Base-by-base conservation (phyloP, 2,888 invertebrate genomes). In the Papilio protenor region DNA sequence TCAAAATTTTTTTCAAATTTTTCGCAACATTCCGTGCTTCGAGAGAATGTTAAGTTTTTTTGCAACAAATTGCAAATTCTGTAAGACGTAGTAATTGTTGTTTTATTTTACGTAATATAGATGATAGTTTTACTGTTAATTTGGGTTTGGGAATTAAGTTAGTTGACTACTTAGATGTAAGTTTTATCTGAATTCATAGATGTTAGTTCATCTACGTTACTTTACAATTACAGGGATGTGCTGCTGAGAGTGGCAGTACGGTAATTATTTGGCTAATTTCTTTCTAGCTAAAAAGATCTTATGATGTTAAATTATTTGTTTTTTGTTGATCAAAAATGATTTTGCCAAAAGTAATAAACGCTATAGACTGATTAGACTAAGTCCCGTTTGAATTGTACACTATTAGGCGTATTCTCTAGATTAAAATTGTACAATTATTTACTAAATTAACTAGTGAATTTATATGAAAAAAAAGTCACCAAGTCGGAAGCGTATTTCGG, bases 331-430 rank as follows among this genome's bases (percentile, higher is more conserved):
- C 79, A 83, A 83, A 85, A 88, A 87, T 85, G 85, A 84, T 84
- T 88, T 90, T 92, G 92, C 91, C 92, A 93, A 94, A 94, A 92
- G 90, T 94, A 92, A 94, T 93, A 93, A 93, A 91, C 94, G 93
- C 94, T 94, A 94, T 94, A 94, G 94, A 94, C 94, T 94, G 94
- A 94, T 92, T 94, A 94, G 94, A 92, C 88, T 94, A 94, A 94
- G 94, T 86, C 89, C 92, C 93, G 90, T 92, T 92, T 90, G 87
- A 88, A 90, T 91, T 92, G 93, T 94, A 94, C 92, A 94, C 94
- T 94, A 92, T 94, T 94, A 94, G 94, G 94, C 94, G 87, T 94
- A 94, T 92, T 92, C 86, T 91, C 88, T 92, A 93, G 91, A 91
- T 90, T 91, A 92, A 92, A 89, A 92, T 88, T 89, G 90, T 90